phyloP scores from a whole-genome alignment of 2,113 vertebrate species.

The Eretmochelys imbricata region DNA sequence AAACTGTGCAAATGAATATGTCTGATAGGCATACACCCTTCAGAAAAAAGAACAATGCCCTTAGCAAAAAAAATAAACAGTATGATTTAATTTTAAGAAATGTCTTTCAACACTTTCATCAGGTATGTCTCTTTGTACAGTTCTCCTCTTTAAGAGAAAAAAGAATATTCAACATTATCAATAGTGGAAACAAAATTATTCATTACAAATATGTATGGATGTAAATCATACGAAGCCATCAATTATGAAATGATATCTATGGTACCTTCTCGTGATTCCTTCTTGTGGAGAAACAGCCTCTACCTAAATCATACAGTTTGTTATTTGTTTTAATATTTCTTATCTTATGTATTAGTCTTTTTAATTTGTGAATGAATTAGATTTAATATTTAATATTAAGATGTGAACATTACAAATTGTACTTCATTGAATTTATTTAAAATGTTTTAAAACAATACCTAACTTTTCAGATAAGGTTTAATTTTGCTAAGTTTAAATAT shows the following conservation, averaged over 20 bases:
- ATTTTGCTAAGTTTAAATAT: background rate
- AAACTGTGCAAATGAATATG: background rate
- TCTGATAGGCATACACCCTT: background rate
- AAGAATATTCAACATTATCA: background rate
- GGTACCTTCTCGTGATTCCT: background rate
- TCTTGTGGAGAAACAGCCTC: background rate
- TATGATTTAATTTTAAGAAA: background rate
- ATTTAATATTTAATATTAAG: background rate
- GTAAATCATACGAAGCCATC: background rate
- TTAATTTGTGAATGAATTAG: background rate
- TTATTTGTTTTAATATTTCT: background rate
- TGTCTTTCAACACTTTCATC: background rate
- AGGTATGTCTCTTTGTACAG: background rate
- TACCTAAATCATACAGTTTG: background rate
- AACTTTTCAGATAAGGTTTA: background rate
- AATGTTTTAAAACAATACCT: background rate
- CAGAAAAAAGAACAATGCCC: background rate
- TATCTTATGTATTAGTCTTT: background rate
- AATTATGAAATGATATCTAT: background rate
- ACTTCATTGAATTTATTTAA: background rate
- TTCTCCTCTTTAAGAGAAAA: background rate
- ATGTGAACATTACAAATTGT: background rate
- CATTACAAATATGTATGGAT: accelerated
- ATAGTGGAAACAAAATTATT: background rate
- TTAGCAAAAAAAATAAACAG: background rate